A percentile compares a stretch with the other conserved stretches of the same genome.
Evolutionary conservation across 2,888 invertebrate species (phyloP).

Genomic region (Erebia epiphron): DNA sequence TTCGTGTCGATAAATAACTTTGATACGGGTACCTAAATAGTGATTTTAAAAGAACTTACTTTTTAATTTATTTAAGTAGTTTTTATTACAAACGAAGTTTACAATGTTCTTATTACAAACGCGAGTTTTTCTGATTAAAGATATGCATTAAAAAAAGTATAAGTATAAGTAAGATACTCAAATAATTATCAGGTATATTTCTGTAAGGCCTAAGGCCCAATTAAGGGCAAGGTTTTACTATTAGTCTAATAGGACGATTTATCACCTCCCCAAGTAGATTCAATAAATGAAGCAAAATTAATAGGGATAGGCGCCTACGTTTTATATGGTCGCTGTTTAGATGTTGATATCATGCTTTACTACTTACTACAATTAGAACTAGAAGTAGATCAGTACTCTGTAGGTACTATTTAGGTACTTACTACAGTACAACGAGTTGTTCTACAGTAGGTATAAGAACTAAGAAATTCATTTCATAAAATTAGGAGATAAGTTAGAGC

Average conservation of each 20-base stretch:
- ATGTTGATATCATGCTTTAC: conserved; percentile 5
- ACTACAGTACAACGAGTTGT: too few relatives aligned
- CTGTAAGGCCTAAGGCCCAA: conserved; percentile 31
- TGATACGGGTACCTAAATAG: conserved; percentile 12
- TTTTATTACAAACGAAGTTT: neutral
- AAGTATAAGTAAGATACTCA: too few relatives aligned
- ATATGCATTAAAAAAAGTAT: neutral
- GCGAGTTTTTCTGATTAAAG: neutral
- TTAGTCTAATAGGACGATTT: conserved; percentile 35
- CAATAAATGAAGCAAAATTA: conserved; percentile 35
- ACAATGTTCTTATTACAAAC: too few relatives aligned
- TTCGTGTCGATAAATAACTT: conserved; percentile 31
- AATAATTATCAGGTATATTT: conserved; percentile 7
- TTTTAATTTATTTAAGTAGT: conserved; percentile 3
- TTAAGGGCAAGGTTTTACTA: conserved; percentile 40
- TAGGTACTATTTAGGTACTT: neutral
- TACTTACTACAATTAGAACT: neutral
- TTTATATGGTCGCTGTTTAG: conserved; percentile 1
- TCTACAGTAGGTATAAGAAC: too few relatives aligned
- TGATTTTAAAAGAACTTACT: conserved; percentile 2
- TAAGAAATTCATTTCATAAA: too few relatives aligned
- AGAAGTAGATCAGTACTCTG: neutral
- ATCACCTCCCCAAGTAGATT: conserved; percentile 31
- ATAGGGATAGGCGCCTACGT: conserved; percentile 27
- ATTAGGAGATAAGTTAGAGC: too few relatives aligned